Evolutionary conservation across 2,888 invertebrate species (phyloP), one percentile per base, ranked within the genome.

Genomic region (Tetheella fluctuosa): DNA sequence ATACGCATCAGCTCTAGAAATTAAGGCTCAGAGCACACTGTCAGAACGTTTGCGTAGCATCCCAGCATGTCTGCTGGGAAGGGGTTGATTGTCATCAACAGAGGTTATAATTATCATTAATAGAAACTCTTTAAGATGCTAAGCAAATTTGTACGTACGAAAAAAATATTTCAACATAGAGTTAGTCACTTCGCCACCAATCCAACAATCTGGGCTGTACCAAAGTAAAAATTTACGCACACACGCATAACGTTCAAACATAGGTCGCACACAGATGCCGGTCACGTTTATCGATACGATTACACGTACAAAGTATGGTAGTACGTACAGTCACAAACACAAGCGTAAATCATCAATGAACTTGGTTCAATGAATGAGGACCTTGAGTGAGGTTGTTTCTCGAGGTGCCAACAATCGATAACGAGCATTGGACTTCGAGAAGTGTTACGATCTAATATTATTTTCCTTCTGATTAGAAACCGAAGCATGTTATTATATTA

Each of bases 351-450:
- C 76, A 88, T 90, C 87, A 91, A 91, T 91, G 91, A 85, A 84
- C 76, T 83, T 85, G 82, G 80, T 64, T 83, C 79, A 85, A 84
- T 86, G 86, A 82, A 85, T 78, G 80, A 73, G 77, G 83, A 79
- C 90, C 89, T 90, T 90, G 89, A 82, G 69, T 75, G 86, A 85
- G 85, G 82, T 86, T 87, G 83, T 81, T 77, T 81, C 77, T 75
- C 80, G 76, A 76, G 72, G 70, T 69, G 79, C 67, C 77, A 79
- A 77, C 81, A 79, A 71, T 79, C 74, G 76, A 80, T 79, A 71
- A 73, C 78, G 78, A 83, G 73, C 89, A 84, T 79, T 88, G 89
- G 90, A 89, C 91, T 89, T 83, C 64, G 57, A 59, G 63, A 67
- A 62, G 52, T 58, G 48, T 55, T 52, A 54, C 55, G 25, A 37